phyloP scores from a whole-genome alignment of 92 coral and sea anemone species.

The Epizoanthus ramosus region DNA sequence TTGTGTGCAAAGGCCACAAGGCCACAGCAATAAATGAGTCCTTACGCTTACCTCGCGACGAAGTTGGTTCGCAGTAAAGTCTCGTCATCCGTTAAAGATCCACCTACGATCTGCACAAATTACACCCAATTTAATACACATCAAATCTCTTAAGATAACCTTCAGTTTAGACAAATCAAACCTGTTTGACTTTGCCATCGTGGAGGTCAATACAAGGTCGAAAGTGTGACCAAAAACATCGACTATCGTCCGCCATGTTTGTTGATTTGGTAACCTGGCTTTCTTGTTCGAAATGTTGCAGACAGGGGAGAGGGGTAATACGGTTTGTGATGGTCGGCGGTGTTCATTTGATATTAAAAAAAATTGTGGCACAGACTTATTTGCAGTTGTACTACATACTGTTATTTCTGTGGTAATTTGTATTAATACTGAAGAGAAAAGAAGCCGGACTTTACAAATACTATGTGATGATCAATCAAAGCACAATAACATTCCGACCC shows the following conservation, averaged over 20 bases:
- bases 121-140: neutral
- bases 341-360: neutral
- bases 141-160: neutral
- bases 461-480: too few species aligned
- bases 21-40: too few species aligned
- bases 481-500: too few species aligned
- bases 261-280: conserved; percentile 16
- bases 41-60: conserved; percentile 47
- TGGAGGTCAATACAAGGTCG: conserved; percentile 63
- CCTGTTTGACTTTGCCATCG: conserved; percentile 59
- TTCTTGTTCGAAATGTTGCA: neutral
- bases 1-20: too few species aligned
- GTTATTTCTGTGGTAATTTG: neutral
- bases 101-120: conserved; percentile 52
- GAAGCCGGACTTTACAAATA: too few species aligned
- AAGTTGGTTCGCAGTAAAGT: conserved; percentile 48
- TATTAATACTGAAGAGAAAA: neutral
- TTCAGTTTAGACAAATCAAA: neutral
- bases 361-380: neutral
- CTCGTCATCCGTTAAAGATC: conserved; percentile 39
- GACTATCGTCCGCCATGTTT: conserved; percentile 27
- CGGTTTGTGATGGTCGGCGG: neutral
- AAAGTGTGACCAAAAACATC: conserved; percentile 10
- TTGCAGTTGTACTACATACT: neutral
- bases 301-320: neutral